Conservation (phyloP, 2,797 vertebrate species). For the Apogon talboti region DNA sequence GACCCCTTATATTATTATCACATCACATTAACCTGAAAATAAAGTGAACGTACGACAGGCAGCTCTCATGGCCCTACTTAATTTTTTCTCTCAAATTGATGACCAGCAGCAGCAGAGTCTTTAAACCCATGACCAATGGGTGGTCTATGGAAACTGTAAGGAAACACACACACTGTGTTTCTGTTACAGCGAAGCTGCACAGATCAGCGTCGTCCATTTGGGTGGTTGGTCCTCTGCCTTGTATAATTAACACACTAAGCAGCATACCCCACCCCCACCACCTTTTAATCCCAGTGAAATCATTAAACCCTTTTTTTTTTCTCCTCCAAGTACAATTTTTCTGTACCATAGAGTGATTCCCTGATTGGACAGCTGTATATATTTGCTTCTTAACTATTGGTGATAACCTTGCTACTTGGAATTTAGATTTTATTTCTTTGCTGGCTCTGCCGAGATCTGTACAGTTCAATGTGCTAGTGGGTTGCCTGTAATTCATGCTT, state of each 20-base stretch:
- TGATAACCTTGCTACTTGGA: constrained; percentile 71
- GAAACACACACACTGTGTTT: constrained; percentile 28
- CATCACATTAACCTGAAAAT: no score
- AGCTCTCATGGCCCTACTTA: background rate
- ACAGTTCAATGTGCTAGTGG: constrained; percentile 79
- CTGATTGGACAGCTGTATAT: constrained; percentile 82
- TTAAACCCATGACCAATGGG: constrained; percentile 19
- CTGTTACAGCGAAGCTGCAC: constrained; percentile 46
- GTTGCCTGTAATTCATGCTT: constrained; percentile 84
- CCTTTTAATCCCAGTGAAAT: constrained; percentile 30
- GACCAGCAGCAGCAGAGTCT: constrained; percentile 44
- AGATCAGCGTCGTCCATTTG: constrained; percentile 51
- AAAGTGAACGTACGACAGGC: constrained; percentile 4
- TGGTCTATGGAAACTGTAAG: background rate
- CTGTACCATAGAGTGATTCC: constrained; percentile 74
- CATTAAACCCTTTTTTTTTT: constrained; percentile 42
- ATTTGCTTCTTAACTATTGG: constrained; percentile 77
- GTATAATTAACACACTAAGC: constrained; percentile 60
- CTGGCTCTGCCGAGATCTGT: constrained; percentile 74
- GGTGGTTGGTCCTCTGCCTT: constrained; percentile 56
- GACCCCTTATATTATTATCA: background rate
- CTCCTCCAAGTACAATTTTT: constrained; percentile 44
- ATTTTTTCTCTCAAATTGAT: constrained; percentile 5
- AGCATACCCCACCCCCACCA: constrained; percentile 54
- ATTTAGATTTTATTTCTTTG: constrained; percentile 67